Conservation (phyloP, 2,888 invertebrate genomes). For the Oasisia sp. region DNA sequence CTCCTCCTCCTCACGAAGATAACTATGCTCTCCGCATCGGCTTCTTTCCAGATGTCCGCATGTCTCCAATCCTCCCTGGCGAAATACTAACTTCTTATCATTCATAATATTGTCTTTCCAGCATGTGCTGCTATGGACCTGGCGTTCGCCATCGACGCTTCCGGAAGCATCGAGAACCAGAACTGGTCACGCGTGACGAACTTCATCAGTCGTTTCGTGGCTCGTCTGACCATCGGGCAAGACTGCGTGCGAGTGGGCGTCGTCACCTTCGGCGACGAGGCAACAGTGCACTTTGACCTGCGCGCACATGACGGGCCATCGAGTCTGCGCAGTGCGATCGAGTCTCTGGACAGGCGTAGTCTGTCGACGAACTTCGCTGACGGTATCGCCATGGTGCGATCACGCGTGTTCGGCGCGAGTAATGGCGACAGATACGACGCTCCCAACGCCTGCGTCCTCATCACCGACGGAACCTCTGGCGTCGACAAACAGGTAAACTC, state of each 20-base stretch:
- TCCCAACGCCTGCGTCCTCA: neutral
- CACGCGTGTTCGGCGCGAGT: neutral
- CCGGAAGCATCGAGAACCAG: neutral
- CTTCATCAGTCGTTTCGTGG: conserved; percentile 18
- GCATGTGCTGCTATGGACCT: conserved; percentile 14
- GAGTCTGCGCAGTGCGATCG: conserved; percentile 11
- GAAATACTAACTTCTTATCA: neutral
- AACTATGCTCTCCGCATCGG: too few species aligned
- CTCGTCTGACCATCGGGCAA: neutral
- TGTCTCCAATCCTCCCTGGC: neutral
- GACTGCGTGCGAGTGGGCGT: neutral
- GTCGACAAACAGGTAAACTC: conserved; percentile 10
- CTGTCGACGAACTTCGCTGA: neutral
- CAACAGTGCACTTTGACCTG: neutral
- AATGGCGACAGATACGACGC: neutral
- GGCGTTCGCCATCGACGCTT: conserved; percentile 9
- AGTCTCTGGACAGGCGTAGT: neutral
- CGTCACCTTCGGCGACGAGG: conserved; percentile 4
- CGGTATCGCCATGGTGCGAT: neutral
- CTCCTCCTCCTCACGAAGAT: too few species aligned
- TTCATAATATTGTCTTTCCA: neutral
- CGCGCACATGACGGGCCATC: neutral
- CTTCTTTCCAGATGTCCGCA: too few species aligned
- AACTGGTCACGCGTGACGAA: neutral
- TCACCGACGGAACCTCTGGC: neutral